Percentiles rank a stretch among this genome's conserved stretches.
These are phyloP conservation scores for Drosophila mayri DNA, from an alignment of 1,140 invertebrate genomes.

Conservation along the genomic window DNA sequence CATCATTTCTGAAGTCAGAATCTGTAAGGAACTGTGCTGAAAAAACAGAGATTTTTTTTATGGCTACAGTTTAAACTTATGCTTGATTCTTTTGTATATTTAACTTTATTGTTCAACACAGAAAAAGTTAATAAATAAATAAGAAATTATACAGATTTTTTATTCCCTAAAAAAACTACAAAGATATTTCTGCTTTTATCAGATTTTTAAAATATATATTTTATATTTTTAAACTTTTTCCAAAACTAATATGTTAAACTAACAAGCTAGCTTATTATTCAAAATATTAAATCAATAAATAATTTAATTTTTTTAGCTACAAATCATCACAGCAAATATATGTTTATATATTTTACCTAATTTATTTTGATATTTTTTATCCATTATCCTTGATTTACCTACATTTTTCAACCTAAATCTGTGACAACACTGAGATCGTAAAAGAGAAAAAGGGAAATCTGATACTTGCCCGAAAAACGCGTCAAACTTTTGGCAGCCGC, in stretches of 20 bases:
- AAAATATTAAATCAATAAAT: neutral
- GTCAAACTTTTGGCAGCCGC: conserved; percentile 64
- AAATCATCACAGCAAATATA: neutral
- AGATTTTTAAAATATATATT: neutral
- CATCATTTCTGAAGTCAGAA: conserved; percentile 37
- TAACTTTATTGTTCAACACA: neutral
- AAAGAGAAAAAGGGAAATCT: conserved; percentile 41
- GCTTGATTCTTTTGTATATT: neutral
- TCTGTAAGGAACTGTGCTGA: neutral
- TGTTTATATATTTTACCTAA: neutral
- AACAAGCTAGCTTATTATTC: neutral
- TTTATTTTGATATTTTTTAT: neutral
- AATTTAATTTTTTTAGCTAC: neutral
- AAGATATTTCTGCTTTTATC: neutral
- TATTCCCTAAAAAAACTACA: too few relatives aligned
- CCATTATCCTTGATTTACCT: neutral
- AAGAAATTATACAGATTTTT: neutral
- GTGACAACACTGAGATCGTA: conserved; percentile 8
- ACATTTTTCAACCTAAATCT: too few relatives aligned
- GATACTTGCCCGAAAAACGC: conserved; percentile 48
- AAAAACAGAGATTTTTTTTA: neutral
- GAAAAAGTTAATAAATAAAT: neutral
- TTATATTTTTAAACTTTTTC: neutral
- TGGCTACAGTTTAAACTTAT: neutral
- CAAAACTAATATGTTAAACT: neutral